A percentile compares a stretch with the other conserved stretches of the same genome.
Evolutionary conservation across 2,888 invertebrate genomes (phyloP).

Genomic region (Drosophila ustulata): DNA sequence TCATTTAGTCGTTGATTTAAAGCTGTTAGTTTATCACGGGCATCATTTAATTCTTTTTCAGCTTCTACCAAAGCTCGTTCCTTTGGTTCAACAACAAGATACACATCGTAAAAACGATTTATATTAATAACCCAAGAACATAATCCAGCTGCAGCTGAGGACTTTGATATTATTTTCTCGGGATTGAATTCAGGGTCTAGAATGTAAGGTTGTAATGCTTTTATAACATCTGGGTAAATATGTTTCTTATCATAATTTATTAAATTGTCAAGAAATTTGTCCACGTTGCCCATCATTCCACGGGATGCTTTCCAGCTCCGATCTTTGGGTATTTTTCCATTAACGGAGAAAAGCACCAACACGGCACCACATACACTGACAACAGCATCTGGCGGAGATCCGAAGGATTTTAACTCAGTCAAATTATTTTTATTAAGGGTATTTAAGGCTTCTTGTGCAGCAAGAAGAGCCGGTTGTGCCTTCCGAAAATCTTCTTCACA

Average conservation of each 20-base stretch:
- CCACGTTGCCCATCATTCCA: slow-evolving; percentile 95
- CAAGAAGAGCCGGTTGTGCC: slow-evolving; percentile 95
- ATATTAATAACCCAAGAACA: slow-evolving; percentile 98
- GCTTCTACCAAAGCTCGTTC: slow-evolving; percentile 93
- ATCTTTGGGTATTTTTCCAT: slow-evolving; percentile 95
- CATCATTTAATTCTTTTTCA: slow-evolving; percentile 92
- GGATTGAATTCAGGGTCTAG: slow-evolving; percentile 92
- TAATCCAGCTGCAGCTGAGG: slow-evolving; percentile 95
- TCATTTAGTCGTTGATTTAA: slow-evolving; percentile 90
- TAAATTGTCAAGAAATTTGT: slow-evolving; percentile 93
- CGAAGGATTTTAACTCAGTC: slow-evolving; percentile 97
- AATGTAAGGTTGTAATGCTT: slow-evolving; percentile 88
- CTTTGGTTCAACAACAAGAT: slow-evolving; percentile 96
- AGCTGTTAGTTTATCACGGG: slow-evolving; percentile 91
- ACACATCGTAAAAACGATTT: slow-evolving; percentile 94
- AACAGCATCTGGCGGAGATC: slow-evolving; percentile 95
- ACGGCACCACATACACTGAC: slow-evolving; percentile 95
- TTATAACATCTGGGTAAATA: slow-evolving; percentile 94
- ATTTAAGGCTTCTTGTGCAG: slow-evolving; percentile 95
- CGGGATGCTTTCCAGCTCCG: slow-evolving; percentile 96
- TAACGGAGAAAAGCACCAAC: slow-evolving; percentile 92
- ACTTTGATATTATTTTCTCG: slow-evolving; percentile 93
- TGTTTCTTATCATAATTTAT: slow-evolving; percentile 97
- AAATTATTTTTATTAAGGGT: slow-evolving; percentile 97
- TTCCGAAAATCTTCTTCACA: slow-evolving; percentile 95